Base-by-base conservation (phyloP, 2,888 invertebrate genomes). In the Heliconius aoede region DNA sequence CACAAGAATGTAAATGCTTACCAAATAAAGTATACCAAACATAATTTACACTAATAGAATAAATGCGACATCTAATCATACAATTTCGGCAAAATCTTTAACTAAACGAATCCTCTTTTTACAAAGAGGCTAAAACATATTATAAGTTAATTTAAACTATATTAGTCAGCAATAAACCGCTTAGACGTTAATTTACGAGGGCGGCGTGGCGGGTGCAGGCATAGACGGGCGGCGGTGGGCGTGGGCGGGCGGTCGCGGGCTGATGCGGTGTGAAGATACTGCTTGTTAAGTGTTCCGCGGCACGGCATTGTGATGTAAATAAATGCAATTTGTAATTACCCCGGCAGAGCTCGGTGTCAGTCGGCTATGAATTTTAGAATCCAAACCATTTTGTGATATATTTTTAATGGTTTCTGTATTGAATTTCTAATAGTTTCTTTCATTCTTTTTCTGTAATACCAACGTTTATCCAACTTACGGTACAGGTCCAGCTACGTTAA, bases 101-200 rank as follows among this genome's bases (percentile, higher is more conserved):
- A 46, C 11, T 60, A 24, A 11, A 60, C 60, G 24, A 32, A 32
- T 32, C 32, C 1, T 32, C 2, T 24, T 24, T 60, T 60, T 60
- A 60, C 5, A 30, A 30, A 65, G 8, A 40, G 36, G 24, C 26
- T 32, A 69, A 30, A 55, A n/a, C n/a, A 32, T 32, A 32, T 55
- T 30, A 69, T 55, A 55, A 80, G 77, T 79, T 77, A 78, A 78
- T 75, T 78, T 78, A 75, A 76, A 65, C 75, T 68, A 76, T 73
- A 78, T 75, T 78, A 79, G 79, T 40, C 78, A 62, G 69, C 76
- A 72, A 73, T 78, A 73, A 76, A 46, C 76, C 64, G 76, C 72
- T 76, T 72, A 76, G 69, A 32, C 9, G 55, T 30, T 13, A 69
- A 69, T 55, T 62, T 40, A 65, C 13, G 36, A 65, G 67, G 5